Evolutionary conservation across 1,140 invertebrate species (phyloP).

Genomic region (Trinorchestia longiramus): DNA sequence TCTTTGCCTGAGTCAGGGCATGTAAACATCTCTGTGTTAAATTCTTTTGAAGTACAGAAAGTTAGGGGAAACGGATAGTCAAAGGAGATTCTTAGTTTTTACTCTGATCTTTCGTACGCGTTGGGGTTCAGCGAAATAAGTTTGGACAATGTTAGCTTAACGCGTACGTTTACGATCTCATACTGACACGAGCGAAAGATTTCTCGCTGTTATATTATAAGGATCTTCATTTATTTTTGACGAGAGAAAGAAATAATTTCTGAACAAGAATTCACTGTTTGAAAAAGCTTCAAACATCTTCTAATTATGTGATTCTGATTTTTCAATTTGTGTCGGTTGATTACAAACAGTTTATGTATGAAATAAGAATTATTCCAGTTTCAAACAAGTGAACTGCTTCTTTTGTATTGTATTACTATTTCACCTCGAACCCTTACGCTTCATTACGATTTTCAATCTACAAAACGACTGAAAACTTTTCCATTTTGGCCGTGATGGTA

Average conservation of each 20-base stretch:
- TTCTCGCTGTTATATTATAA: background rate
- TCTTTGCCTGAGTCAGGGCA: background rate
- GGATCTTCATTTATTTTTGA: background rate
- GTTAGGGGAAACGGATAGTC: background rate
- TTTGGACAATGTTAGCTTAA: background rate
- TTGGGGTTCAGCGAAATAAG: background rate
- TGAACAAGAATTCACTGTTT: background rate
- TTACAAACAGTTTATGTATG: background rate
- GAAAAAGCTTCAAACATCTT: background rate
- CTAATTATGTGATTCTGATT: too few relatives aligned
- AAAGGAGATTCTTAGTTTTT: background rate
- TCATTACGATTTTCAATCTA: background rate
- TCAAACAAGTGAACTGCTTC: background rate
- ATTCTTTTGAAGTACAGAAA: slow-evolving; percentile 2
- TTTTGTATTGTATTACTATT: background rate
- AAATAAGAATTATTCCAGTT: background rate
- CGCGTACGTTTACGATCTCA: background rate
- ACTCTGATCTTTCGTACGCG: background rate
- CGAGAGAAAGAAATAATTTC: background rate
- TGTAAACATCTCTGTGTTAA: background rate
- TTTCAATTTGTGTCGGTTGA: too few relatives aligned
- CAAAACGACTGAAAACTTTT: background rate
- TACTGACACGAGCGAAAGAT: background rate
- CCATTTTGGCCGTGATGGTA: background rate
- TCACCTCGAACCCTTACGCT: background rate